Base-by-base conservation (phyloP, 2,888 invertebrate genomes). In the Morpho helenor region DNA sequence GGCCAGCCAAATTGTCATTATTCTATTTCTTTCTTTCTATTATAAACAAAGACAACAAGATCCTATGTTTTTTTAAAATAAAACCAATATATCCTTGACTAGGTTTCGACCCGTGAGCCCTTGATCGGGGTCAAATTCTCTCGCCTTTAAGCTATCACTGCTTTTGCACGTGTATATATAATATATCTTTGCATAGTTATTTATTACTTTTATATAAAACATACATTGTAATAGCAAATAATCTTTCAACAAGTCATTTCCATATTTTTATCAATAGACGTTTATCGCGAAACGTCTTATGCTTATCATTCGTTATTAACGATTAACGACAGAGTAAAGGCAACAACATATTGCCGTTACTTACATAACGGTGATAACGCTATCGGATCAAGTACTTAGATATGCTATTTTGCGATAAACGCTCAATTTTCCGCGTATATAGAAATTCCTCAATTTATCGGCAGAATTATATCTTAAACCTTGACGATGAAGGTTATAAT, bases 241-340 rank as follows among this genome's bases (percentile, higher is more conserved):
- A 42, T 42, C 22, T 42, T 23, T 7, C 4, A n/a, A 39, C 44
- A 10, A 23, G 31, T 31, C 9, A 31, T 40, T 46, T 48, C n/a
- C 23, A 22, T 6, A 8, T 31, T 41, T 22, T 47, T 54, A 54
- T 54, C 48, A 54, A 41, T 7, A 41, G 23, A 47, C 41, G 9
- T 16, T 41, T 56, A 54, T 54, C 59, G 22, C 45, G 53, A 49
- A 42, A 55, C 49, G 41, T 16, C 45, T 56, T 59, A 59, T 51
- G 45, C 48, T 47, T 59, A 62, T 62, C 56, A 68, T 63, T 10
- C 54, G 47, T 63, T 67, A 72, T 75, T 78, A 79, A 80, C 77
- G 79, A 72, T 72, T 75, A 74, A 67, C 74, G 78, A 75, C 74
- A 75, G 68, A 71, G 76, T 71, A 72, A 67, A 60, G 56, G 55